phyloP scores from a whole-genome alignment of 2,888 invertebrate genomes.

The Troides helena region DNA sequence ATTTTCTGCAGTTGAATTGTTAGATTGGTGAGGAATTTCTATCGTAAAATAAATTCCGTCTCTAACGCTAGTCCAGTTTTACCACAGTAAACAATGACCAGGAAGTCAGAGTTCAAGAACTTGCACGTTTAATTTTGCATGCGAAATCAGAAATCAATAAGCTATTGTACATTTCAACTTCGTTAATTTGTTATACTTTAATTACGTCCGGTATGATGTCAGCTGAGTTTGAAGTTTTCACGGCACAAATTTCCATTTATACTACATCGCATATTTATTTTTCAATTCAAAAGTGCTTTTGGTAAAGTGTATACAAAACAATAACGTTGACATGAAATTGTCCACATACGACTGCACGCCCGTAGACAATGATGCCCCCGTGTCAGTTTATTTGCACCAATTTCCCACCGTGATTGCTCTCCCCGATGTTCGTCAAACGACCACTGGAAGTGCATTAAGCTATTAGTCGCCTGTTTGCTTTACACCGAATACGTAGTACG shows the following conservation, averaged over 20 bases:
- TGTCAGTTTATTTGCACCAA: conserved; percentile 31
- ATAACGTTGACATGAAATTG: background rate
- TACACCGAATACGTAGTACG: conserved; percentile 10
- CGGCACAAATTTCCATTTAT: too few relatives aligned
- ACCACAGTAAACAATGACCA: background rate
- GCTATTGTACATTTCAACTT: conserved; percentile 8
- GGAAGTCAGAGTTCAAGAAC: background rate
- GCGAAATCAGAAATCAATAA: background rate
- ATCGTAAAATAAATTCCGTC: background rate
- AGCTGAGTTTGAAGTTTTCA: too few relatives aligned
- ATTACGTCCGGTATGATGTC: background rate
- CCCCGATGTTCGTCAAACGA: conserved; percentile 49
- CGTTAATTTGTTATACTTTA: background rate
- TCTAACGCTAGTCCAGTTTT: background rate
- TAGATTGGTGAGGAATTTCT: background rate
- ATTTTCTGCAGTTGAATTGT: background rate
- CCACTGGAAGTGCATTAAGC: conserved; percentile 67
- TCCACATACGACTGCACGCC: background rate
- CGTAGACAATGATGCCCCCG: conserved; percentile 1
- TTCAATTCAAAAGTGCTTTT: background rate
- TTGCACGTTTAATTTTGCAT: background rate
- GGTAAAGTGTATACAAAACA: background rate
- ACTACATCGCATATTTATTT: too few relatives aligned
- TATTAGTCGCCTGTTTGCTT: conserved; percentile 64
- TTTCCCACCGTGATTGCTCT: conserved; percentile 39